Percentiles rank a stretch among this genome's conserved stretches.
Conservation (phyloP, 2,888 invertebrate species). For the Cosmorhoe ocellata region DNA sequence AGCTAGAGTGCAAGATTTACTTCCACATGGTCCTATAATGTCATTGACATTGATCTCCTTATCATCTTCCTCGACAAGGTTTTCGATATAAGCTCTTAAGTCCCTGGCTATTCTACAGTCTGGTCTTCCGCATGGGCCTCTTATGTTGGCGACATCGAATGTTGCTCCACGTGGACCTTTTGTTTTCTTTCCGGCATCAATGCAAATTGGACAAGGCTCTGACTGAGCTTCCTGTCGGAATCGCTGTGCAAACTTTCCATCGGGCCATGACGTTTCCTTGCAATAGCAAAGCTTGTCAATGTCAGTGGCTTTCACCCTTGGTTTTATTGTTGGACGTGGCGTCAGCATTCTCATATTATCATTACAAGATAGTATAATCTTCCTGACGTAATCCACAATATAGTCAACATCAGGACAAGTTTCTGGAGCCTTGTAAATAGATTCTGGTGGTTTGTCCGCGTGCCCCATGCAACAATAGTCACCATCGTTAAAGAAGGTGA, state of each 20-base stretch:
- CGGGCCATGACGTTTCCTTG: constrained; percentile 66
- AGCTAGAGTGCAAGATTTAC: constrained; percentile 64
- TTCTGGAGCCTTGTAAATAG: constrained; percentile 63
- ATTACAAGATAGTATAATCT: constrained; percentile 72
- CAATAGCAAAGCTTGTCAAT: constrained; percentile 72
- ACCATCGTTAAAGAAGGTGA: constrained; percentile 63
- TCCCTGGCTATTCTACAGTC: constrained; percentile 73
- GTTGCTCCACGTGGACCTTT: constrained; percentile 40
- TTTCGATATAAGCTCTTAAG: constrained; percentile 67
- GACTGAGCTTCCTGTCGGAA: constrained; percentile 61
- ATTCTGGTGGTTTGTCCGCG: constrained; percentile 69
- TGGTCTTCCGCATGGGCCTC: constrained; percentile 71
- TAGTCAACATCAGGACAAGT: constrained; percentile 67
- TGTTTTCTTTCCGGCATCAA: constrained; percentile 48
- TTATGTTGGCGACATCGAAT: constrained; percentile 68
- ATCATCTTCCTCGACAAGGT: constrained; percentile 66
- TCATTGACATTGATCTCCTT: constrained; percentile 58
- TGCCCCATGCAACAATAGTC: constrained; percentile 68
- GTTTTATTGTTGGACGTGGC: constrained; percentile 64
- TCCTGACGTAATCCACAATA: constrained; percentile 70
- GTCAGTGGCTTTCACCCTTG: constrained; percentile 71
- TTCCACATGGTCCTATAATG: constrained; percentile 72
- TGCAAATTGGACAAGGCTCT: constrained; percentile 65
- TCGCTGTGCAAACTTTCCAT: constrained; percentile 59
- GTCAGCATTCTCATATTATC: constrained; percentile 77